Evolutionary conservation across 2,113 vertebrate species (phyloP).

Genomic region (Poicephalus meyeri): DNA sequence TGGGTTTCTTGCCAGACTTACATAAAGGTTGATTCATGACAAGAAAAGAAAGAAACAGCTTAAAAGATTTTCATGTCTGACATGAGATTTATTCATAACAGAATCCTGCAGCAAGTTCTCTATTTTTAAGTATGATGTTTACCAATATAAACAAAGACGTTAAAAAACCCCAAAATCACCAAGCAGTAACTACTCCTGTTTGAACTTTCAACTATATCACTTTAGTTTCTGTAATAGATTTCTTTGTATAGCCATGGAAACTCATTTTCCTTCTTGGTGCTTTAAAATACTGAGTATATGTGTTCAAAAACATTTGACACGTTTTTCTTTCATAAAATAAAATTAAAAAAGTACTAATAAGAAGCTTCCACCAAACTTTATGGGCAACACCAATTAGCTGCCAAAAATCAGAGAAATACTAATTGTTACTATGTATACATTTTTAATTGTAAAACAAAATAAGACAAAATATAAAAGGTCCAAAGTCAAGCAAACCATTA

Average conservation of each 20-base stretch:
- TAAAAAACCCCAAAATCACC: neutral
- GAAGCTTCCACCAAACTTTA: neutral
- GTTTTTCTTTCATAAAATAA: neutral
- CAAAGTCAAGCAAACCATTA: neutral
- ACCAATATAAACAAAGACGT: neutral
- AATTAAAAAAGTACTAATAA: neutral
- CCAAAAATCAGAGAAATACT: neutral
- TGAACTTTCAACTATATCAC: neutral
- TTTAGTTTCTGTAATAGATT: neutral
- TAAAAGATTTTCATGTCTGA: too few species aligned
- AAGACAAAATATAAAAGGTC: neutral
- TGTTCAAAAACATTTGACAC: neutral
- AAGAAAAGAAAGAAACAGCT: neutral
- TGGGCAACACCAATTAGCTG: neutral
- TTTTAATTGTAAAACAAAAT: neutral
- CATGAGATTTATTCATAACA: neutral
- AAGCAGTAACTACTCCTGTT: neutral
- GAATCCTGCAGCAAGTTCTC: neutral
- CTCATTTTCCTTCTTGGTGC: neutral
- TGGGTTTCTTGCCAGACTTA: neutral
- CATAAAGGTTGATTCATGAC: neutral
- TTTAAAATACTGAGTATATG: neutral
- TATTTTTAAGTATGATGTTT: neutral
- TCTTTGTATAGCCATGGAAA: neutral
- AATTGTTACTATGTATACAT: neutral